Percentiles rank a stretch among this genome's conserved stretches.
Conservation (phyloP, 2,888 invertebrate genomes). For the Mellilla xanthometata region DNA sequence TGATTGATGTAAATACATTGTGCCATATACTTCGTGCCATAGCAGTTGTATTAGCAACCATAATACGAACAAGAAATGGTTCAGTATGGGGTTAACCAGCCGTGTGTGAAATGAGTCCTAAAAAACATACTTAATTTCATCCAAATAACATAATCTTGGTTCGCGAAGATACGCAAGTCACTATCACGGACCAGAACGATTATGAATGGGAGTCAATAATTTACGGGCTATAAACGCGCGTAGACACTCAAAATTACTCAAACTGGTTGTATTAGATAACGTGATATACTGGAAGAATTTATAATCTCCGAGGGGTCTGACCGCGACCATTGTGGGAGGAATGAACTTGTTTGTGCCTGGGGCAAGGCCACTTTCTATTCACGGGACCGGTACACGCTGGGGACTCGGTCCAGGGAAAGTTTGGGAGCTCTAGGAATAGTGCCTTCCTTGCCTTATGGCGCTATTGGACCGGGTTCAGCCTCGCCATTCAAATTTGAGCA, state of each 20-base stretch:
- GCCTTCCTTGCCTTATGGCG: no score
- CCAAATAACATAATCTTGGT: no score
- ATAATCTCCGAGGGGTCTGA: conserved; percentile 29
- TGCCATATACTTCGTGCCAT: no score
- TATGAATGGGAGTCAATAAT: conserved; percentile 22
- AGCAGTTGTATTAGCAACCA: no score
- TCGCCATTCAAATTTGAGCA: no score
- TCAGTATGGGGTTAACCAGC: no score
- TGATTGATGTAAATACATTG: no score
- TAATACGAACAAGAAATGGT: no score
- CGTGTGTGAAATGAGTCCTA: no score
- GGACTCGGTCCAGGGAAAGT: conserved; percentile 39
- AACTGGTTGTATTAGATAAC: conserved; percentile 21
- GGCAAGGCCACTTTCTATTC: conserved; percentile 74
- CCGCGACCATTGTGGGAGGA: conserved; percentile 52
- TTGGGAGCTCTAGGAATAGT: no score
- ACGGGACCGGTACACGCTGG: conserved; percentile 56
- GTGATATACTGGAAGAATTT: conserved; percentile 18
- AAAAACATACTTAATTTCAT: no score
- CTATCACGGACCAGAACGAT: not conserved
- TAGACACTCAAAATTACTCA: conserved; percentile 25
- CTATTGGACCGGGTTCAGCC: no score
- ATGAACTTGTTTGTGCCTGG: conserved; percentile 59
- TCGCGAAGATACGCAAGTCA: not conserved
- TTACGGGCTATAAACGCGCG: conserved; percentile 13